Evolutionary conservation across 2,888 invertebrate species (phyloP).

Genomic region (Phragmatobia fuliginosa): DNA sequence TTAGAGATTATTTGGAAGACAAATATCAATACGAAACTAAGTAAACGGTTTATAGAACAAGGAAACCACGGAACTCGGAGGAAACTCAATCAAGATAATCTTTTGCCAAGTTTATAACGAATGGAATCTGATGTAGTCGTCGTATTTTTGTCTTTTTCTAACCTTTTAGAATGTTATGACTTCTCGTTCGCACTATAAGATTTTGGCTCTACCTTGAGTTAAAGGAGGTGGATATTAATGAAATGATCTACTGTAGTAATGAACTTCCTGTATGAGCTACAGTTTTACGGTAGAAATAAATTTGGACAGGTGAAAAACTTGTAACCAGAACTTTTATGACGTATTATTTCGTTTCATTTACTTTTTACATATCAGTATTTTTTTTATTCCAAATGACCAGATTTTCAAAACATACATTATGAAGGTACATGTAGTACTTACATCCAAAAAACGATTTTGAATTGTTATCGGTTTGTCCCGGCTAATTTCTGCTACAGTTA

Average conservation of each 20-base stretch:
- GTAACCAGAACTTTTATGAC: neutral
- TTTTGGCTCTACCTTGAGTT: neutral
- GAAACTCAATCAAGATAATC: slow-evolving; percentile 37
- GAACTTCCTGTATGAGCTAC: neutral
- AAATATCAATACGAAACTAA: slow-evolving; percentile 16
- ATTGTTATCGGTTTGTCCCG: no score
- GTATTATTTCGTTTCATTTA: no score
- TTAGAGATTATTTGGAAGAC: slow-evolving; percentile 9
- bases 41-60: slow-evolving; percentile 13
- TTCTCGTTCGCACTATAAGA: neutral
- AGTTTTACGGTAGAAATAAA: neutral
- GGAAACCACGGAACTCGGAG: slow-evolving; percentile 10
- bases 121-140: slow-evolving; percentile 19
- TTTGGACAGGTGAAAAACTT: neutral
- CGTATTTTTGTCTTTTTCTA: slow-evolving; percentile 7
- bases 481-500: no score
- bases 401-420: no score
- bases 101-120: slow-evolving; percentile 26
- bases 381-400: no score
- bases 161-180: neutral
- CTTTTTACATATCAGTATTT: no score
- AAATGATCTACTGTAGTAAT: neutral
- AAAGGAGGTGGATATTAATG: neutral
- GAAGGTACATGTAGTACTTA: no score
- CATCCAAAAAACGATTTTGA: no score